Evolutionary conservation across 2,797 vertebrate genomes (phyloP), one percentile per base, ranked within the genome.

Genomic region (Channallabes apus): DNA sequence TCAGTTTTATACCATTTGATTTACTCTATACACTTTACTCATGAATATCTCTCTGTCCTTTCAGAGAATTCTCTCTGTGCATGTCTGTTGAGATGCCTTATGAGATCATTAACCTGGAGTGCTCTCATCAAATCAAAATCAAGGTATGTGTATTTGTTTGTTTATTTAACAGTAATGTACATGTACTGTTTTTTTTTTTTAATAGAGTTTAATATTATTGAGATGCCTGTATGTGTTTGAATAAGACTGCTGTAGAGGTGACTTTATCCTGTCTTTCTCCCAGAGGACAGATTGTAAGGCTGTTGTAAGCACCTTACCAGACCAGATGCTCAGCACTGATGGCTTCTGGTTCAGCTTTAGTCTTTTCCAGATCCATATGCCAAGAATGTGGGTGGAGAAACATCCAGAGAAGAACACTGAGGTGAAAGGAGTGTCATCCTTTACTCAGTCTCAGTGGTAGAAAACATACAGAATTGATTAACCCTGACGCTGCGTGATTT

Each of bases 331-430:
- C 86, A 93, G 93, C 29, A 59, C 89, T 3, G 89, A 89, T 0
- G 96, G 96, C 17, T 97, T 97, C 93, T 92, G 92, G 89, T 89
- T 97, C 78, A 91, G 81, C 27, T 75, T 97, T 68, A 84, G 78
- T 86, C 90, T 97, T 90, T 91, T 91, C 88, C 84, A 96, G 75
- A 88, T 93, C 0, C 94, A 96, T 90, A 92, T 96, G 68, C 95
- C 96, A 87, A 94, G 96, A 91, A 98, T 97, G 96, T 96, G 96
- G 95, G 95, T 97, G 86, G 96, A 97, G 89, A 95, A 96, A 71
- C 95, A 97, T 92, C 96, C 95, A 12, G 93, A 96, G 78, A 95
- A 96, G 90, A 94, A 94, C 89, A 97, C 94, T 67, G 95, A 97
- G 95, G 96, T 97, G 88, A 82, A 87, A 75, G 54, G 22, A 82